Conservation (phyloP, 2,113 vertebrate genomes). For the Elgaria multicarinata region DNA sequence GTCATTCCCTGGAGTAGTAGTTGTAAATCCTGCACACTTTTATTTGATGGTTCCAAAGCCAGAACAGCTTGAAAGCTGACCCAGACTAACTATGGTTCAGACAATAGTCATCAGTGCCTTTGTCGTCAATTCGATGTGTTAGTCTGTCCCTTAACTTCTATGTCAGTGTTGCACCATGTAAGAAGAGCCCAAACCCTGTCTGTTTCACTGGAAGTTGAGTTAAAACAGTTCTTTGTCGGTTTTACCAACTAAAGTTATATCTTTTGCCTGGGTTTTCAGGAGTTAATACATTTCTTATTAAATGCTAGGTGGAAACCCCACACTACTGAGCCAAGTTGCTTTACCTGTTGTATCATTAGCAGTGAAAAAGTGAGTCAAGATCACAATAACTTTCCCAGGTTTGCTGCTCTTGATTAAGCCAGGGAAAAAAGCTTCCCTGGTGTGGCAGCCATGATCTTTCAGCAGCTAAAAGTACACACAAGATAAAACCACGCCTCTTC, state of each 20-base stretch:
- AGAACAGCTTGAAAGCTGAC: not conserved
- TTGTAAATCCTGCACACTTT: not conserved
- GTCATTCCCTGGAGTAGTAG: not conserved
- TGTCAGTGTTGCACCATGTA: not conserved
- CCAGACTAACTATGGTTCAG: not conserved
- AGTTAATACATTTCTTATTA: not conserved
- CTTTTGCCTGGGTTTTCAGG: not conserved
- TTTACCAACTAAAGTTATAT: not conserved
- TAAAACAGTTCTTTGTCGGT: not conserved
- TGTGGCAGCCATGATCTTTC: not conserved
- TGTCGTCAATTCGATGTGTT: not conserved
- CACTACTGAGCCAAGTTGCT: not conserved
- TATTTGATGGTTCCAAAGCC: slow-evolving; percentile 13
- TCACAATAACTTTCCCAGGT: not conserved
- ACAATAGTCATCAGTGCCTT: not conserved
- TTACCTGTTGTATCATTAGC: not conserved
- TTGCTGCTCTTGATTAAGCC: not conserved
- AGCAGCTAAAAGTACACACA: not conserved
- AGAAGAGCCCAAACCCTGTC: not conserved
- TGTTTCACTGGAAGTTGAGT: slow-evolving; percentile 22
- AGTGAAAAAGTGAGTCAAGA: not conserved
- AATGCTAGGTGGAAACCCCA: not conserved
- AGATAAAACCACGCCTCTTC: not conserved
- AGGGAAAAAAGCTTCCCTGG: not conserved
- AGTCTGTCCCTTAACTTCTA: not conserved